Evolutionary conservation across 1,140 invertebrate genomes (phyloP).

Genomic region (Adelges cooleyi): DNA sequence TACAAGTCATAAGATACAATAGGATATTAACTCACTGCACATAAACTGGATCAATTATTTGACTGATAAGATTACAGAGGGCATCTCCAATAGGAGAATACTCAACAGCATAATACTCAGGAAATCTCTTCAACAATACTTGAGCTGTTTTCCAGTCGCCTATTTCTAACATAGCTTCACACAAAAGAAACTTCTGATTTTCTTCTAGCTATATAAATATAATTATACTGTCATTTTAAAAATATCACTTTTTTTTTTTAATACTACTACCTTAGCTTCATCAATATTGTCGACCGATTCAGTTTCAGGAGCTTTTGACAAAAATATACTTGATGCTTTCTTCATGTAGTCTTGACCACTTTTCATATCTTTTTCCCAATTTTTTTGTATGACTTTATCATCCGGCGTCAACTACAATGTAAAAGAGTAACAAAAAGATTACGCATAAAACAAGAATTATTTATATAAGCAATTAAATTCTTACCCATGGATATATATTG

Average conservation of each 20-base stretch:
- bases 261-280: slow-evolving; percentile 34
- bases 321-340: slow-evolving; percentile 59
- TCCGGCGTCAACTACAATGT: slow-evolving; percentile 62
- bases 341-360: slow-evolving; percentile 39
- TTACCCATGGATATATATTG: slow-evolving; percentile 84
- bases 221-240: not conserved
- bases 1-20: not conserved
- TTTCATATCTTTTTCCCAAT: slow-evolving; percentile 69
- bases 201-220: slow-evolving; percentile 44
- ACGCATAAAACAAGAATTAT: not conserved
- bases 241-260: not conserved
- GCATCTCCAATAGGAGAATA: slow-evolving; percentile 66
- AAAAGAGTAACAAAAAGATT: too few species aligned
- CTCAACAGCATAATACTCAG: slow-evolving; percentile 66
- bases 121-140: slow-evolving; percentile 64
- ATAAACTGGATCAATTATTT: slow-evolving; percentile 80
- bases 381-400: slow-evolving; percentile 66
- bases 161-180: slow-evolving; percentile 74
- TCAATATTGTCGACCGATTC: slow-evolving; percentile 63
- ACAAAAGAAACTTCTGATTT: slow-evolving; percentile 90
- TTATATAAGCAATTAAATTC: slow-evolving; percentile 34
- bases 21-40: slow-evolving; percentile 48
- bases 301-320: slow-evolving; percentile 62
- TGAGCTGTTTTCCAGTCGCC: slow-evolving; percentile 82
- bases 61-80: slow-evolving; percentile 69